These are phyloP conservation scores for Dendrolimus kikuchii DNA, from an alignment of 1,140 invertebrate species.

Conservation along the genomic window DNA sequence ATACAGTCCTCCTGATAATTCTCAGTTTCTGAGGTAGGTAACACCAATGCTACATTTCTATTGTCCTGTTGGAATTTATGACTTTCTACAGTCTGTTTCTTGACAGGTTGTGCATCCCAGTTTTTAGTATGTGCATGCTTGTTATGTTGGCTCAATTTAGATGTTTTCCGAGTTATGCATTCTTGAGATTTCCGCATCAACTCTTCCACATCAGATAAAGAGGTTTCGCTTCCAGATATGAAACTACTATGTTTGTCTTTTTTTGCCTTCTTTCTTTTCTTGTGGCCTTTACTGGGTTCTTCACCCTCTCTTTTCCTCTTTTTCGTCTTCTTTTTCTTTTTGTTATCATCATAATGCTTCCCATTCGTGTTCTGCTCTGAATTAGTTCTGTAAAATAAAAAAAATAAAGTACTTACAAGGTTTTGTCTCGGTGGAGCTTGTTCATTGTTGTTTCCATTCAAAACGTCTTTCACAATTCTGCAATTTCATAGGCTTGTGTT, in stretches of 20 bases:
- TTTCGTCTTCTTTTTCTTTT: slow-evolving; percentile 33
- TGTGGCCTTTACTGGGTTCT: slow-evolving; percentile 34
- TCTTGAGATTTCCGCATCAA: slow-evolving; percentile 30
- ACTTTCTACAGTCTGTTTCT: too few species aligned
- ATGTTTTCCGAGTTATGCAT: too few species aligned
- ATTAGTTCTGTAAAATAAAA: slow-evolving; percentile 36
- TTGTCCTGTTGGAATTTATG: slow-evolving; percentile 31
- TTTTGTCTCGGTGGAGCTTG: slow-evolving; percentile 4
- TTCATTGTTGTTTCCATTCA: slow-evolving; percentile 19
- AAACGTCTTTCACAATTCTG: slow-evolving; percentile 34
- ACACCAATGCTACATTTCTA: slow-evolving; percentile 74
- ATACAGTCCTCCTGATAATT: slow-evolving; percentile 80
- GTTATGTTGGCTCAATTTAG: too few species aligned
- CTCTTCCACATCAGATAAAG: slow-evolving; percentile 56
- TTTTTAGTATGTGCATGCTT: slow-evolving; percentile 26
- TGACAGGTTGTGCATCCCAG: slow-evolving; percentile 15
- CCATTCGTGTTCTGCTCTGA: slow-evolving; percentile 25
- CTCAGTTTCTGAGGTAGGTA: slow-evolving; percentile 80
- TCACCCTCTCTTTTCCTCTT: slow-evolving; percentile 66
- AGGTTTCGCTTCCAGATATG: slow-evolving; percentile 56
- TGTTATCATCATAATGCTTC: slow-evolving; percentile 29
- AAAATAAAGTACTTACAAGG: slow-evolving; percentile 31
- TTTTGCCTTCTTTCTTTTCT: slow-evolving; percentile 47
- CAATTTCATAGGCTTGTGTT: slow-evolving; percentile 12
- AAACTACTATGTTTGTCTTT: slow-evolving; percentile 42